Evolutionary conservation across 1,140 invertebrate genomes (phyloP).

Genomic region (Pachypsylla venusta): DNA sequence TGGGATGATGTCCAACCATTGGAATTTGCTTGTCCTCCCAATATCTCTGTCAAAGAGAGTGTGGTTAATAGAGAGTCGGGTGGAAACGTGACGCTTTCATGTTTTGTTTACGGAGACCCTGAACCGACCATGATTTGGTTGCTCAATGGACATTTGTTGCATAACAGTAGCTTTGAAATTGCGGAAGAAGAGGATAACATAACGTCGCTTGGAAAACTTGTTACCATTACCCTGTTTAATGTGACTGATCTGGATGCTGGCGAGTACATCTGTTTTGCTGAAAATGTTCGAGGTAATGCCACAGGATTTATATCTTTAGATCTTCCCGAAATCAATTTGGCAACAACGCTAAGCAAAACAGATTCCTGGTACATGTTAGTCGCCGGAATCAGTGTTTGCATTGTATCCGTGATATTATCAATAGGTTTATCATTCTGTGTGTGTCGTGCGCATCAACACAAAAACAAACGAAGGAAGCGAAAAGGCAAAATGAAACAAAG

Average conservation of each 20-base stretch:
- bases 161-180: conserved; percentile 31
- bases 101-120: conserved; percentile 64
- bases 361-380: conserved; percentile 42
- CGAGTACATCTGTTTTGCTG: conserved; percentile 60
- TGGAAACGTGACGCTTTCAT: conserved; percentile 61
- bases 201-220: conserved; percentile 24
- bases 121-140: conserved; percentile 70
- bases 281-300: conserved; percentile 54
- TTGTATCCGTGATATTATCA: conserved; percentile 34
- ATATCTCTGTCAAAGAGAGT: conserved; percentile 41
- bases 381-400: conserved; percentile 37
- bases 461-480: conserved; percentile 29
- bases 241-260: conserved; percentile 61
- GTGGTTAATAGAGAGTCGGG: conserved; percentile 52
- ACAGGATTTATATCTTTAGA: conserved; percentile 51
- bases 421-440: conserved; percentile 39
- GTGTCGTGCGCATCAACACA: conserved; percentile 32
- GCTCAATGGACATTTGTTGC: conserved; percentile 39
- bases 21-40: conserved; percentile 59
- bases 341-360: conserved; percentile 43
- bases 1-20: conserved; percentile 48
- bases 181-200: conserved; percentile 26
- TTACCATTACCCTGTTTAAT: conserved; percentile 34
- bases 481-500: conserved; percentile 51
- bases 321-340: conserved; percentile 48